Percentiles rank a stretch among this genome's conserved stretches.
Evolutionary conservation across 2,888 invertebrate species (phyloP).

Genomic region (Tridacna crocea): DNA sequence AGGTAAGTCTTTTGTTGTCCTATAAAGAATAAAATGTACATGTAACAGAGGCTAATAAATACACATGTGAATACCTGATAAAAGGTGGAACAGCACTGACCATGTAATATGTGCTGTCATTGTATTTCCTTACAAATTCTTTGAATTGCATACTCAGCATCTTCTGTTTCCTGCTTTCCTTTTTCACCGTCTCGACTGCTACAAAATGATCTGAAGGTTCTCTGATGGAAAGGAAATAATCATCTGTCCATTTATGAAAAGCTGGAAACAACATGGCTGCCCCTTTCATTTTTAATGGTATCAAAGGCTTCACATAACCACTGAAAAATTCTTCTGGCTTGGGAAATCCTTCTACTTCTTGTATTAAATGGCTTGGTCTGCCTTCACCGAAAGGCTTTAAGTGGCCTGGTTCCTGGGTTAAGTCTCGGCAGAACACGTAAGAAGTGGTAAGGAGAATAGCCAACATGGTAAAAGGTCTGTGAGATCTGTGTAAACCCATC

Average conservation of each 20-base stretch:
- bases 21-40: too few relatives aligned
- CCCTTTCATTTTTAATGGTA: constrained; percentile 78
- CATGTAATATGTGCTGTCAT: constrained; percentile 79
- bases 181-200: constrained; percentile 80
- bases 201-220: constrained; percentile 69
- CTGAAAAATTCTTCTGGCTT: constrained; percentile 73
- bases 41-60: too few relatives aligned
- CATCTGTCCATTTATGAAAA: constrained; percentile 79
- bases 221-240: constrained; percentile 76
- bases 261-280: constrained; percentile 77
- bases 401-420: constrained; percentile 72
- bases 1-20: too few relatives aligned
- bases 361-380: constrained; percentile 66
- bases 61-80: constrained; percentile 67
- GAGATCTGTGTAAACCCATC: background rate
- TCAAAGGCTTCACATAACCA: constrained; percentile 71
- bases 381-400: constrained; percentile 78
- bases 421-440: constrained; percentile 33
- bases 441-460: background rate
- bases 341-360: constrained; percentile 75
- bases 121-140: constrained; percentile 80
- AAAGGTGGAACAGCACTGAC: constrained; percentile 79
- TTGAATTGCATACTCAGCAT: constrained; percentile 73
- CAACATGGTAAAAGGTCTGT: background rate
- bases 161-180: constrained; percentile 78